phyloP scores from a whole-genome alignment of 2,113 vertebrate species.

The Myodes glareolus region DNA sequence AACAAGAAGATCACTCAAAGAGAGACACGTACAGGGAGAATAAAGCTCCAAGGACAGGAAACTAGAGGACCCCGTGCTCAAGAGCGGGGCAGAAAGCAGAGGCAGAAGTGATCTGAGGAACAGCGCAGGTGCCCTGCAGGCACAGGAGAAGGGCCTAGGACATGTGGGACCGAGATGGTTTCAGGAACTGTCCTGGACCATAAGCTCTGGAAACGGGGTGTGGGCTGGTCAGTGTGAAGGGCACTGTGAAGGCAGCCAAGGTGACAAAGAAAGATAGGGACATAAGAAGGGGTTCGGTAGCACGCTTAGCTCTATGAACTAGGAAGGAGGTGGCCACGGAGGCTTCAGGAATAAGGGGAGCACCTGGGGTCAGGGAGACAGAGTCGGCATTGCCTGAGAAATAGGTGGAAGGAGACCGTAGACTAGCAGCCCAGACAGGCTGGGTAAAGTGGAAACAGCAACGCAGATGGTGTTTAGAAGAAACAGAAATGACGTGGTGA shows the following conservation, averaged over 20 bases:
- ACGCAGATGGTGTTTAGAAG: background rate
- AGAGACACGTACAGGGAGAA: background rate
- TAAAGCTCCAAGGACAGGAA: background rate
- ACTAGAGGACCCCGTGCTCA: background rate
- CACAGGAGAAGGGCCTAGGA: background rate
- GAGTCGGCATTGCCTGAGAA: background rate
- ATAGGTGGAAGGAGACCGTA: background rate
- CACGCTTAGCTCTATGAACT: background rate
- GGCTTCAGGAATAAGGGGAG: background rate
- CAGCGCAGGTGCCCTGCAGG: too few species aligned
- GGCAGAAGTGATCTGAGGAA: background rate
- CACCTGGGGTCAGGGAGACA: background rate
- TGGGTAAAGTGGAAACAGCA: background rate
- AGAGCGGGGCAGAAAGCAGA: background rate
- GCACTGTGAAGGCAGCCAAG: background rate
- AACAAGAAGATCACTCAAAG: background rate
- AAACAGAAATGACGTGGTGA: background rate
- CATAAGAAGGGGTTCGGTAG: background rate
- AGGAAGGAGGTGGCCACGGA: background rate
- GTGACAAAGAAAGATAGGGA: background rate
- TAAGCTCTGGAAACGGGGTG: background rate
- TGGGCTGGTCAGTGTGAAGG: background rate
- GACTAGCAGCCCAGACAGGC: background rate
- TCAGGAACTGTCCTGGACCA: background rate
- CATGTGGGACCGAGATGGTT: background rate